Evolutionary conservation across 2,113 vertebrate species (phyloP).

Genomic region (Ptychochromis oligacanthus): DNA sequence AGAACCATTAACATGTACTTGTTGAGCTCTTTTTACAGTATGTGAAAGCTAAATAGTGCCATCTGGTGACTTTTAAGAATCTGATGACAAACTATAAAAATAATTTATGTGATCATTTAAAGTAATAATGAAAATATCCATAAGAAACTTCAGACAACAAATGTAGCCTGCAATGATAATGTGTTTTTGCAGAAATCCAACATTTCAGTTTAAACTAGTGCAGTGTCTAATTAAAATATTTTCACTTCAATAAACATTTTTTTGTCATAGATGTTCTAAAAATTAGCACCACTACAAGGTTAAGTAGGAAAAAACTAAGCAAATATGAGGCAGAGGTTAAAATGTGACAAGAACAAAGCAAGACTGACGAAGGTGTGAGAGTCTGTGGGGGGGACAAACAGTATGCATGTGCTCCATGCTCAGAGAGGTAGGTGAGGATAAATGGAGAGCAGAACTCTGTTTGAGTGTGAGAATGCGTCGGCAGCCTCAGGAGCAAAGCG

Average conservation of each 20-base stretch:
- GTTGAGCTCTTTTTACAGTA: slow-evolving; percentile 27
- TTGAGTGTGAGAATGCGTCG: slow-evolving; percentile 81
- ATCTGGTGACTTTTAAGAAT: slow-evolving; percentile 74
- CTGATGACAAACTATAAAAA: slow-evolving; percentile 26
- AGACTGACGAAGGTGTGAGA: not conserved
- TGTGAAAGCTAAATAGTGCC: slow-evolving; percentile 79
- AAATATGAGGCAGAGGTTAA: slow-evolving; percentile 46
- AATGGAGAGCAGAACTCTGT: slow-evolving; percentile 80
- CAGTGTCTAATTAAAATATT: slow-evolving; percentile 23
- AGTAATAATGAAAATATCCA: slow-evolving; percentile 21
- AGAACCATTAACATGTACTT: slow-evolving; percentile 32
- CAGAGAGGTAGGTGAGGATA: slow-evolving; percentile 75
- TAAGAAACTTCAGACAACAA: not conserved
- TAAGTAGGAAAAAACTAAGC: not conserved
- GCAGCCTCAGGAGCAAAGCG: slow-evolving; percentile 90
- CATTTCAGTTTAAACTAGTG: slow-evolving; percentile 24
- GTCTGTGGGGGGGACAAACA: slow-evolving; percentile 13
- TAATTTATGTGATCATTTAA: slow-evolving; percentile 48
- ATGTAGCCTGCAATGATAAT: not conserved
- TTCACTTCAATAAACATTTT: not conserved
- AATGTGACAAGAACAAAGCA: slow-evolving; percentile 38
- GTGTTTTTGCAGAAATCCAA: not conserved
- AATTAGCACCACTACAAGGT: not conserved
- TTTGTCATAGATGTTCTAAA: not conserved
- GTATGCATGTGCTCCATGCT: slow-evolving; percentile 31